Evolutionary conservation across 2,113 vertebrate genomes (phyloP), one percentile per base, ranked within the genome.

Genomic region (Hippocampus zosterae): DNA sequence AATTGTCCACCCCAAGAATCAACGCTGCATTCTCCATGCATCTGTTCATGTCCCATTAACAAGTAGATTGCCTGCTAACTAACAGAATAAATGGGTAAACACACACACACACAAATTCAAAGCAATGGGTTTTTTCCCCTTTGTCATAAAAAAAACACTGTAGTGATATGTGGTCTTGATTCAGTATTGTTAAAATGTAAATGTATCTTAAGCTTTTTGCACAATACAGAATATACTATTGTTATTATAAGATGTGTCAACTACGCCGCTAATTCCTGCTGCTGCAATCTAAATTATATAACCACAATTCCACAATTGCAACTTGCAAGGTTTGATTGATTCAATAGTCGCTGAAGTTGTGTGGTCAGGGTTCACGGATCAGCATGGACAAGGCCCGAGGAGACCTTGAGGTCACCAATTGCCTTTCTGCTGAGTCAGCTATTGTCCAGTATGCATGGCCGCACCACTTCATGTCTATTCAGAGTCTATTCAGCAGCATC

Each of bases 381-480:
- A 82, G 73, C 72, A 68, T 25, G 61, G 70, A 86, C 77, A 59
- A 71, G 73, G 29, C 70, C 48, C 1, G 72, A 52, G 56, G 56
- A 57, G 56, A 80, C 81, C 85, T 63, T 13, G 4, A 79, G 88
- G 88, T 89, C 88, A 79, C 29, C 16, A 61, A 50, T 72, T 40
- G 79, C 74, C 73, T 88, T 88, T 88, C 74, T 88, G 84, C 85
- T 80, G 79, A 88, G 72, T 72, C 57, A 67, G 75, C 78, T 77
- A 83, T 88, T 88, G 87, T 88, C 67, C 50, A 11, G 82, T 81
- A 83, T 88, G 82, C 79, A 75, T 55, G 80, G 70, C 70, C 25
- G 61, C 75, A 84, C 74, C 76, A 74, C 87, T 79, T 73, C 75
- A 41, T 69, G 69, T 78, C 87, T 72, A 80, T 85, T 82, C 84